phyloP scores from a whole-genome alignment of 2,113 vertebrate species.

The Eupsittula cactorum region DNA sequence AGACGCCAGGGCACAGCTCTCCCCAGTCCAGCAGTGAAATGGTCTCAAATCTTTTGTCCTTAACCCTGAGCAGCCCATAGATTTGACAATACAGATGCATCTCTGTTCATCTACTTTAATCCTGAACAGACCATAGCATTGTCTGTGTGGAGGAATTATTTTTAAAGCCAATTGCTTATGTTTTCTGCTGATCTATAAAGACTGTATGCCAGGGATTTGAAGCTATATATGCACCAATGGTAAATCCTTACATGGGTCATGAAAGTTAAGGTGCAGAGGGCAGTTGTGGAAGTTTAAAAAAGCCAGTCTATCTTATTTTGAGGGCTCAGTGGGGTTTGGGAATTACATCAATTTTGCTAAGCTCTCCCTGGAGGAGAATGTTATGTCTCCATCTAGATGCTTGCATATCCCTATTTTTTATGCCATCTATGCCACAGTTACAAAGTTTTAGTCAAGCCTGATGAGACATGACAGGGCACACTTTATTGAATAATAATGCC shows the following conservation, averaged over 20 bases:
- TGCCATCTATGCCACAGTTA: conserved; percentile 45
- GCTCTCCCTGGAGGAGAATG: not conserved
- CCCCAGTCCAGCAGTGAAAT: not conserved
- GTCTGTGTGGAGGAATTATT: not conserved
- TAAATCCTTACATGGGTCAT: not conserved
- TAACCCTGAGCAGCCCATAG: not conserved
- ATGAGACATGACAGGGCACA: conserved; percentile 45
- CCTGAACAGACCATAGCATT: not conserved
- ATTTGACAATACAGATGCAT: not conserved
- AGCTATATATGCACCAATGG: not conserved
- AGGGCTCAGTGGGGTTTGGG: not conserved
- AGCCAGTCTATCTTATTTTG: not conserved
- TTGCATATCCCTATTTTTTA: conserved; percentile 46
- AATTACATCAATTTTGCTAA: not conserved
- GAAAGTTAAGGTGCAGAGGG: not conserved
- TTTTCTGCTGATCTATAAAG: not conserved
- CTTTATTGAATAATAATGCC: conserved; percentile 47
- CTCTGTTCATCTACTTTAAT: not conserved
- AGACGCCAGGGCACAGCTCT: not conserved
- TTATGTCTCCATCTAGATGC: conserved; percentile 34
- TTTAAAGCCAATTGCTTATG: not conserved
- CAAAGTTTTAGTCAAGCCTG: conserved; percentile 56
- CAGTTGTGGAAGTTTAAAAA: not conserved
- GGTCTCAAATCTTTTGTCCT: not conserved
- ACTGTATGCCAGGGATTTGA: not conserved